Conservation (phyloP, 2,797 vertebrate species). For the Cyprinella venusta region DNA sequence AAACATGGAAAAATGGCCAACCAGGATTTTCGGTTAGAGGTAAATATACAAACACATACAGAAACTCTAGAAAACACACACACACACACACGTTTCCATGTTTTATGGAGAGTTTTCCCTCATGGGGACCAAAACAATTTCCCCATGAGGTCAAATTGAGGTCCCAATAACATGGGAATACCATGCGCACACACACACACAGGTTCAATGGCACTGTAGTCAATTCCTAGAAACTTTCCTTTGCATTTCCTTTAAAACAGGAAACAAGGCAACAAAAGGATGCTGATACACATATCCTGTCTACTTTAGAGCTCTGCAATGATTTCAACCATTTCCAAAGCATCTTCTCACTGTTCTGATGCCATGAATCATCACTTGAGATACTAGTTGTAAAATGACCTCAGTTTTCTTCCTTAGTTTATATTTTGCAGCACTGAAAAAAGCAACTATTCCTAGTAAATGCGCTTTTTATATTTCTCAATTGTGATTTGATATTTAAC, state of each 20-base stretch:
- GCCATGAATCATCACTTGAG: neutral
- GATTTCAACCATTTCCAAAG: neutral
- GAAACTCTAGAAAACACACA: slow-evolving; percentile 55
- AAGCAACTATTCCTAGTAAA: neutral
- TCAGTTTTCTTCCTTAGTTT: neutral
- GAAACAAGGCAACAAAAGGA: slow-evolving; percentile 43
- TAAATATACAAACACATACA: slow-evolving; percentile 57
- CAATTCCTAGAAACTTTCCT: slow-evolving; percentile 43
- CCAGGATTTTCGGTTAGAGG: slow-evolving; percentile 67
- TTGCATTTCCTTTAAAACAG: slow-evolving; percentile 62
- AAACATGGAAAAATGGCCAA: slow-evolving; percentile 71
- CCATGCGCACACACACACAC: slow-evolving; percentile 56
- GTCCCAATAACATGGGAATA: neutral
- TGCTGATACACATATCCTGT: slow-evolving; percentile 31
- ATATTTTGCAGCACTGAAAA: neutral
- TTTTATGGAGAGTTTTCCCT: no score
- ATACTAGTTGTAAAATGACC: neutral
- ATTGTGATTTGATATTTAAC: neutral
- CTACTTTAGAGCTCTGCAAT: neutral
- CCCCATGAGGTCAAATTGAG: neutral
- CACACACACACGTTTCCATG: slow-evolving; percentile 61
- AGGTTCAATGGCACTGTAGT: slow-evolving; percentile 16
- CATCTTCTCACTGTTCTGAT: neutral
- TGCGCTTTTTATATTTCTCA: neutral
- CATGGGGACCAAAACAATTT: no score